Evolutionary conservation across 2,888 invertebrate species (phyloP), one percentile per base, ranked within the genome.

Genomic region (Hydroisotoma schaefferi): DNA sequence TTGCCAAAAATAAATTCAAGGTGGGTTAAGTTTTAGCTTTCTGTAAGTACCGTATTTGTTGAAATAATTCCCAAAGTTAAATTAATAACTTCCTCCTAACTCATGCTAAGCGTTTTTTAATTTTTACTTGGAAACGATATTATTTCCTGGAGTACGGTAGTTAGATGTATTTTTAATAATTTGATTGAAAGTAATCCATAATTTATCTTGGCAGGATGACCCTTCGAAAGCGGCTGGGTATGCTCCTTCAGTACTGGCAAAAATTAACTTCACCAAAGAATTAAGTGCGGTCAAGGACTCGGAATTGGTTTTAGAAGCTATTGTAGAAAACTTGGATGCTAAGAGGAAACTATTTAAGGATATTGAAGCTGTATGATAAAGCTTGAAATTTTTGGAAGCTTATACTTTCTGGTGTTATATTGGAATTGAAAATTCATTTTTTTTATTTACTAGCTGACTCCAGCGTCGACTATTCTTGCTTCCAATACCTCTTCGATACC

Each of bases 261-360:
- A 76, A 25, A 73, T 82, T 43, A 73, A 68, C 20, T 75, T 76
- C 22, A 74, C 83, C 0, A 84, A 86, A 0, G 82, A 86, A 74
- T 76, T 86, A 1, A 81, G 80, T 37, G 81, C 85, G 15, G 86
- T 85, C 0, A 81, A 83, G 75, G 78, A 82, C 22, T 80, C 86
- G 0, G 90, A 90, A 77, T 76, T 92, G 58, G 86, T 92, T 2
- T 83, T 93, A 15, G 92, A 93, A 78, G 92, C 92, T 8, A 87
- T 92, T 74, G 84, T 91, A 8, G 92, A 93, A 76, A 90, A 91
- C 74, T 78, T 93, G 61, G 84, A 83, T 53, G 77, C 85, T 0
- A 90, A 89, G 76, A 86, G 87, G 75, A 84, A 87, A 72, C 77
- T 93, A 2, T 91, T 92, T 74, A 80, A 82, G 57, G 80, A 80